These are phyloP conservation scores for Serrognathus titanus DNA, from an alignment of 2,888 invertebrate genomes.

Conservation along the genomic window DNA sequence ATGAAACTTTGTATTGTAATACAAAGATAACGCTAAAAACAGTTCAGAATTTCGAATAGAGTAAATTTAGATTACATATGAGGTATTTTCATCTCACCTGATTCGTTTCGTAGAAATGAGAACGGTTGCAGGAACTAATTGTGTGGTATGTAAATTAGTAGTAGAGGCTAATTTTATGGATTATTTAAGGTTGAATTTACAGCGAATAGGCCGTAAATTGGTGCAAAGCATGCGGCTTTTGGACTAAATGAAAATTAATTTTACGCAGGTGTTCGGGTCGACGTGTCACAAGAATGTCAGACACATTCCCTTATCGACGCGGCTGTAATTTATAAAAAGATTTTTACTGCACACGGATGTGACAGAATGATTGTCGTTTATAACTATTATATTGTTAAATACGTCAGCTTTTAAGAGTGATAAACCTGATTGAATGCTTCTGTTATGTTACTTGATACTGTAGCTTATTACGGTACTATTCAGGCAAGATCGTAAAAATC, in stretches of 20 bases:
- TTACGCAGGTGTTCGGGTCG: slow-evolving; percentile 18
- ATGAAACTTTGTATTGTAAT: not conserved
- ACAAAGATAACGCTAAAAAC: too few relatives aligned
- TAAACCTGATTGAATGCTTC: slow-evolving; percentile 13
- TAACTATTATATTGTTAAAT: slow-evolving; percentile 22
- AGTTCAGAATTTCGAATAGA: not conserved
- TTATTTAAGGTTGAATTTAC: slow-evolving; percentile 16
- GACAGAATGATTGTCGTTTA: slow-evolving; percentile 28
- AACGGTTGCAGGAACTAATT: not conserved
- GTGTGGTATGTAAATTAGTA: slow-evolving; percentile 14
- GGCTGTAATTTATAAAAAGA: slow-evolving; percentile 21
- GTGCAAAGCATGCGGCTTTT: slow-evolving; percentile 14
- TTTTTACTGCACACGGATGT: slow-evolving; percentile 26
- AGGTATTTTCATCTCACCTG: not conserved
- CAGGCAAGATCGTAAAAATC: not conserved
- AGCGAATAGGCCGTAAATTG: slow-evolving; percentile 18
- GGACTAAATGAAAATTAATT: slow-evolving; percentile 6
- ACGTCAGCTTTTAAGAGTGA: slow-evolving; percentile 13
- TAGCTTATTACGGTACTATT: not conserved
- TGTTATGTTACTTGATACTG: slow-evolving; percentile 5
- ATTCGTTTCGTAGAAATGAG: not conserved
- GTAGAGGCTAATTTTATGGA: slow-evolving; percentile 19
- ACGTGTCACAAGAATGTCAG: slow-evolving; percentile 18
- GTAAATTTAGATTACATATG: not conserved
- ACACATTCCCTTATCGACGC: slow-evolving; percentile 17